These are phyloP conservation scores for Abrostola tripartita DNA, from an alignment of 2,888 invertebrate species.

Conservation along the genomic window DNA sequence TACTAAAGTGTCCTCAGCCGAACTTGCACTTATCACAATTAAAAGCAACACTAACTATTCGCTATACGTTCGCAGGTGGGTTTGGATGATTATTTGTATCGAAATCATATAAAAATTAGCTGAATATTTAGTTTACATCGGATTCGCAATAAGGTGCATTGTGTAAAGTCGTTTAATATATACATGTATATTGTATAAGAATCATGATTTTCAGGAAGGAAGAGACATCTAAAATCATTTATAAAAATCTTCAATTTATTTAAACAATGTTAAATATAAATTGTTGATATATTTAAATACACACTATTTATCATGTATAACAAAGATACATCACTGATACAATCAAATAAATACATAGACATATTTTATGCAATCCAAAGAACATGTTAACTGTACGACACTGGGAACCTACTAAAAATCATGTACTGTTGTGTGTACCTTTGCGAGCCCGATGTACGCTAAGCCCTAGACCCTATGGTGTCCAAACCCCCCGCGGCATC, in stretches of 20 bases:
- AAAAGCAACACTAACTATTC: conserved; percentile 42
- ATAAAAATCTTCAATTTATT: no score
- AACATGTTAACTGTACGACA: no score
- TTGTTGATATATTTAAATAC: no score
- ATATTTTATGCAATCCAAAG: no score
- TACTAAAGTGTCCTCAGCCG: conserved; percentile 22
- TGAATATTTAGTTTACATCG: conserved; percentile 6
- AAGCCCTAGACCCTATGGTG: conserved; percentile 6
- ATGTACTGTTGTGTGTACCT: no score
- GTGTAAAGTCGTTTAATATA: no score
- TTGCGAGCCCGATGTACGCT: no score
- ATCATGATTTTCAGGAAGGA: neutral
- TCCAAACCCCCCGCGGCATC: conserved; percentile 9
- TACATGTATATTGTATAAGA: neutral
- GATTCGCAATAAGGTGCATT: conserved; percentile 3
- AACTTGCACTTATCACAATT: conserved; percentile 34
- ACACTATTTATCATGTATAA: neutral
- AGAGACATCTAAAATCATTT: neutral
- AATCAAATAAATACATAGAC: neutral
- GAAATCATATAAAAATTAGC: conserved; percentile 11
- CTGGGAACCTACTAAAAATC: no score
- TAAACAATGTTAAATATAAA: no score
- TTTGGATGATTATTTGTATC: conserved; percentile 23
- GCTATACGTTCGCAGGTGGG: conserved; percentile 18
- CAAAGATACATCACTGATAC: neutral